Evolutionary conservation across 2,797 vertebrate genomes (phyloP).

Genomic region (Darevskia mixta): DNA sequence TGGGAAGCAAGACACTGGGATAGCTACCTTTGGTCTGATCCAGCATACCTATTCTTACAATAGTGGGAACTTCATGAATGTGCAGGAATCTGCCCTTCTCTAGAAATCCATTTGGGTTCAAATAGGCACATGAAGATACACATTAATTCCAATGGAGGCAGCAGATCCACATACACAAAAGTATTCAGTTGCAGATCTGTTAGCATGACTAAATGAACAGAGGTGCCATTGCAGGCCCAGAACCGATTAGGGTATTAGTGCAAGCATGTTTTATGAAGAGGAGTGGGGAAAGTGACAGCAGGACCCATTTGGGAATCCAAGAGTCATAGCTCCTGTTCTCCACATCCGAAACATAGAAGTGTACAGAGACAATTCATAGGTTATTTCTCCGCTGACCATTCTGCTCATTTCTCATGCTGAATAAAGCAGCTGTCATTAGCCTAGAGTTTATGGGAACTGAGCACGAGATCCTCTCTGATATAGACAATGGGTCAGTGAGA

Average conservation of each 20-base stretch:
- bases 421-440: neutral
- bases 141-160: neutral
- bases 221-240: neutral
- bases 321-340: too few species aligned
- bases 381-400: neutral
- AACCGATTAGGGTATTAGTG: neutral
- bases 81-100: neutral
- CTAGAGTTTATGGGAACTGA: neutral
- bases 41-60: neutral
- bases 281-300: neutral
- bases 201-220: neutral
- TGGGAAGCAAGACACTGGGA: neutral
- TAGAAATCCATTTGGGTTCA: neutral
- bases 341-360: neutral
- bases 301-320: neutral
- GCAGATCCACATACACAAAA: neutral
- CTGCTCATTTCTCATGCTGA: neutral
- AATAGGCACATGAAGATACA: neutral
- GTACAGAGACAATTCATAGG: neutral
- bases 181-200: neutral
- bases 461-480: neutral
- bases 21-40: neutral
- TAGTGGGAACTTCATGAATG: too few species aligned
- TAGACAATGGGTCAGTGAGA: neutral
- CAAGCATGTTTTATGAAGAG: neutral